Evolutionary conservation across 2,113 vertebrate genomes (phyloP), one percentile per base, ranked within the genome.

Genomic region (Nannobrachium achirus): DNA sequence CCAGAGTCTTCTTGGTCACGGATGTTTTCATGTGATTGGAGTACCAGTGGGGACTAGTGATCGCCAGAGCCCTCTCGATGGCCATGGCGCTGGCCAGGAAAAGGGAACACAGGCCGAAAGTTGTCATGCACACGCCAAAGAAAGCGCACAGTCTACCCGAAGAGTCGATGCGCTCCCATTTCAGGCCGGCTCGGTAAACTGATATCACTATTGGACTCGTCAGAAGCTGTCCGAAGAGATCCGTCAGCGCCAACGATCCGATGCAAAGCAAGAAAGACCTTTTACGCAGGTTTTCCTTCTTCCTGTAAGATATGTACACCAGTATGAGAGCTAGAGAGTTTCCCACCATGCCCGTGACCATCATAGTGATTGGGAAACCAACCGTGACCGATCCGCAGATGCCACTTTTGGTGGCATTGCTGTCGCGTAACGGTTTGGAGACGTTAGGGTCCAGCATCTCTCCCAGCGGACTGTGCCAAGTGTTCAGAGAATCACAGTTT

Each of bases 21-120:
- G 88, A 85, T 1, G 95, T 94, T 82, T 92, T 95, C 95, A 98
- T 95, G 91, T 96, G 92, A 85, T 92, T 94, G 1, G 95, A 92
- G 73, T 98, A 99, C 95, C 96, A 98, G 86, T 97, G 97, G 0
- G 98, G 98, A 0, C 93, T 91, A 0, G 94, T 94, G 80, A 96
- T 96, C 80, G 97, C 97, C 86, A 96, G 82, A 1, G 94, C 91
- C 64, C 97, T 85, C 76, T 99, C 98, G 8, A 94, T 89, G 0
- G 98, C 98, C 98, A 99, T 99, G 63, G 94, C 94, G 44, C 95
- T 96, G 78, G 97, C 95, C 44, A 96, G 86, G 72, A 99, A 93
- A 39, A 99, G 95, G 3, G 98, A 94, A 73, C 94, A 97, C 18
- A 99, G 92, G 0, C 98, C 98, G 10, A 98, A 99, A 19, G 93